Evolutionary conservation across 2,888 invertebrate genomes (phyloP).

Genomic region (Macrophya annulata): DNA sequence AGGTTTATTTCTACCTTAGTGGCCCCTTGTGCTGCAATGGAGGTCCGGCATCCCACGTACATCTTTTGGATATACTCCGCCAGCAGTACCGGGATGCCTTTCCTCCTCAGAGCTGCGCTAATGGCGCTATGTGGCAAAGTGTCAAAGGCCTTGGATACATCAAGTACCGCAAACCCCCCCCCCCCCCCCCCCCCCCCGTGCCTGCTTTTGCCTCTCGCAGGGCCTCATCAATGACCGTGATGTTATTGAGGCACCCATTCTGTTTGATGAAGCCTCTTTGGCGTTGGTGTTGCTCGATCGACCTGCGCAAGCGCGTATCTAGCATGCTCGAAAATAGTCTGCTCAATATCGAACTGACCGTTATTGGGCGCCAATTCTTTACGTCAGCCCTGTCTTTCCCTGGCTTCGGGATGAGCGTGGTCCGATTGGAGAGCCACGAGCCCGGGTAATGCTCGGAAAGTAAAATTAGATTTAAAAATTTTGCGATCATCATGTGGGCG

Average conservation of each 20-base stretch:
- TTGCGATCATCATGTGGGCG: background rate
- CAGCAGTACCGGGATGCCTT: background rate
- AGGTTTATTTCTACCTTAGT: conserved; percentile 42
- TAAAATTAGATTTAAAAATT: conserved; percentile 47
- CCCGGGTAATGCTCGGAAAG: conserved; percentile 22
- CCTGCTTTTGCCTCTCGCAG: conserved; percentile 44
- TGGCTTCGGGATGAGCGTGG: conserved; percentile 70
- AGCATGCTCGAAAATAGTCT: conserved; percentile 69
- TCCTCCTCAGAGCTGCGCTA: background rate
- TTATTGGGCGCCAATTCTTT: conserved; percentile 72
- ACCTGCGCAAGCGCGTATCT: conserved; percentile 64
- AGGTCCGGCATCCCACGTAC: conserved; percentile 63
- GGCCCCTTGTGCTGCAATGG: background rate
- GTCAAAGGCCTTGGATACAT: conserved; percentile 66
- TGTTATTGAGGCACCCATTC: conserved; percentile 63
- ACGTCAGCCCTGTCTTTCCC: conserved; percentile 67
- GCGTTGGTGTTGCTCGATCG: conserved; percentile 62
- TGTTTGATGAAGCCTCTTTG: conserved; percentile 72
- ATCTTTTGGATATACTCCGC: conserved; percentile 31
- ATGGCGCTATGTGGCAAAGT: conserved; percentile 63
- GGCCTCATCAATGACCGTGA: conserved; percentile 55
- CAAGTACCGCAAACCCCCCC: conserved; percentile 57
- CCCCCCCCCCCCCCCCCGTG: conserved; percentile 56
- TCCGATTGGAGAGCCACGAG: conserved; percentile 70
- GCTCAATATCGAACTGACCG: conserved; percentile 69